A percentile compares a stretch with the other conserved stretches of the same genome.
Conservation (phyloP, 1,140 invertebrate species). For the Drosophila lini region DNA sequence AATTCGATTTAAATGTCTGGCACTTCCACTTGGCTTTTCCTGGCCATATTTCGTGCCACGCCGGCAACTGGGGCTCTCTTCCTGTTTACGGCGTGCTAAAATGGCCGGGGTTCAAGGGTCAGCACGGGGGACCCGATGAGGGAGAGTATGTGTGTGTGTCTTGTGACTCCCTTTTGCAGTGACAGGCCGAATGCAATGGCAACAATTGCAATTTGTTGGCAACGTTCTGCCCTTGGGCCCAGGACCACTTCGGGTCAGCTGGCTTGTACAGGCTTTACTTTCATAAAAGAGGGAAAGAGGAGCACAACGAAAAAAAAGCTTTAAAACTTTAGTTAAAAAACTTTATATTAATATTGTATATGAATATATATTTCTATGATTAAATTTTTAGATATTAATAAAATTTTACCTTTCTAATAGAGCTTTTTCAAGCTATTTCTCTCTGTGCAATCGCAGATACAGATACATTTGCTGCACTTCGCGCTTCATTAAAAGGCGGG, state of each 20-base stretch:
- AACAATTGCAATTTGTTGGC: conserved; percentile 84
- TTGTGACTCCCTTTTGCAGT: conserved; percentile 56
- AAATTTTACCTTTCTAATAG: too few relatives aligned
- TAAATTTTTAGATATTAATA: background rate
- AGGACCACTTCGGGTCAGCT: conserved; percentile 17
- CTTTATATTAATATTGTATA: too few relatives aligned
- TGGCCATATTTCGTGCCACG: conserved; percentile 64
- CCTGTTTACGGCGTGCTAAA: conserved; percentile 72
- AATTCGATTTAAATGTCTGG: conserved; percentile 82
- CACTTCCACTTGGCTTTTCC: conserved; percentile 79
- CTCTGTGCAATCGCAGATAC: conserved; percentile 33
- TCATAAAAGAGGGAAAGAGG: conserved; percentile 31
- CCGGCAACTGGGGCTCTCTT: conserved; percentile 38
- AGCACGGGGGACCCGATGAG: conserved; percentile 21
- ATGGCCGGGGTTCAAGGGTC: conserved; percentile 65
- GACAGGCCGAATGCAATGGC: conserved; percentile 79
- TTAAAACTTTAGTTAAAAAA: background rate
- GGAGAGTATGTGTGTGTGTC: conserved; percentile 22
- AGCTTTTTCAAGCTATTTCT: conserved; percentile 33
- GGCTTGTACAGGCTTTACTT: conserved; percentile 46
- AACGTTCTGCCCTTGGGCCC: conserved; percentile 68
- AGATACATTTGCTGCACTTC: conserved; percentile 78
- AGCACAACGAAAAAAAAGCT: conserved; percentile 7
- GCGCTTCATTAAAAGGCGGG: conserved; percentile 84
- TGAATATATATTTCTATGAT: background rate